phyloP scores from a whole-genome alignment of 2,888 invertebrate genomes.

The Phrixothrix hirtus region DNA sequence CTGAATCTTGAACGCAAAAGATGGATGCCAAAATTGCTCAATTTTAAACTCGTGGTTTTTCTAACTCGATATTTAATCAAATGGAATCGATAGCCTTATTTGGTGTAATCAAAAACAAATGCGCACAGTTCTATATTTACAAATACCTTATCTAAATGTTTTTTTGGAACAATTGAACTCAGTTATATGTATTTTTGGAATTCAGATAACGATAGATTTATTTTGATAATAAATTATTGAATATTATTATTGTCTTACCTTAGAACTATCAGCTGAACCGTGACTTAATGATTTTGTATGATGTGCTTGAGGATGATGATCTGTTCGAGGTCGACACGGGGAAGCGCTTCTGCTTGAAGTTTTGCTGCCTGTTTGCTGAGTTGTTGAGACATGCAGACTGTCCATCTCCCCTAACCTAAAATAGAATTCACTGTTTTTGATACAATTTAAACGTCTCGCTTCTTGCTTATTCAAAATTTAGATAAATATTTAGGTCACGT shows the following conservation, averaged over 20 bases:
- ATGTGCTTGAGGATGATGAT: constrained; percentile 39
- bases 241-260: constrained; percentile 43
- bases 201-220: background rate
- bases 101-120: too few species aligned
- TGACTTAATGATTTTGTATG: constrained; percentile 54
- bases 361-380: constrained; percentile 59
- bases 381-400: constrained; percentile 55
- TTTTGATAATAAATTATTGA: background rate
- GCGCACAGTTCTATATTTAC: too few species aligned
- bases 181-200: too few species aligned
- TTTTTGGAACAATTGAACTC: too few species aligned
- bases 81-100: too few species aligned
- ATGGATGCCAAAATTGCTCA: too few species aligned
- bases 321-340: constrained; percentile 58
- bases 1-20: too few species aligned
- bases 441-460: too few species aligned
- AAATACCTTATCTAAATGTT: too few species aligned
- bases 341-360: constrained; percentile 67
- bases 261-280: constrained; percentile 54
- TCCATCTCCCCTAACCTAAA: constrained; percentile 54
- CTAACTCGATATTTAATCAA: too few species aligned
- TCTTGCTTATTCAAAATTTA: background rate
- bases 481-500: background rate
- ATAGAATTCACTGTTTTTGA: too few species aligned
- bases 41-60: too few species aligned